Percentiles rank a stretch among this genome's conserved stretches.
Conservation (phyloP, 2,888 invertebrate species). For the Phania funesta region DNA sequence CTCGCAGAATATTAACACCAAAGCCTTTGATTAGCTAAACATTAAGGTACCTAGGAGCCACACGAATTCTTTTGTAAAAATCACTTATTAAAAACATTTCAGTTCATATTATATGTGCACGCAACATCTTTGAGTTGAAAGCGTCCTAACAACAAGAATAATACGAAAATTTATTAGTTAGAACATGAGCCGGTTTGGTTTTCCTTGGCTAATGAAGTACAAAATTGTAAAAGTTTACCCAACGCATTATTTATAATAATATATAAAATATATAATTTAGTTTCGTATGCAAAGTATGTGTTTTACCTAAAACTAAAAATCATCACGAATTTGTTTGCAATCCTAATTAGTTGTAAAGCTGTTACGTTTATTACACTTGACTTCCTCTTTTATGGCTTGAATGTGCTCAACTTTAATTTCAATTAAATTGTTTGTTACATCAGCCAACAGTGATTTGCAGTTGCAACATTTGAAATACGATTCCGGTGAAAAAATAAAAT, state of each 20-base stretch:
- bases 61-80: no score
- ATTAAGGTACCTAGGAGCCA: no score
- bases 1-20: no score
- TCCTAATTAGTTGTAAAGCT: conserved; percentile 40
- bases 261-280: not conserved
- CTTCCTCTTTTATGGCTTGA: conserved; percentile 26
- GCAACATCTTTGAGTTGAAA: no score
- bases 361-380: conserved; percentile 41
- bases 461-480: not conserved
- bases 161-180: no score
- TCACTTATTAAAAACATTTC: no score
- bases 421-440: conserved; percentile 7
- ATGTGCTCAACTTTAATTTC: conserved; percentile 17
- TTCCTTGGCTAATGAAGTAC: not conserved
- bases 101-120: no score
- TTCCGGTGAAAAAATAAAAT: not conserved
- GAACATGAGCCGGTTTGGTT: no score
- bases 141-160: no score
- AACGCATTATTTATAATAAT: not conserved
- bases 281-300: not conserved
- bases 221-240: not conserved
- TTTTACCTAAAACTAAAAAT: not conserved
- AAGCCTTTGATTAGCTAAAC: no score
- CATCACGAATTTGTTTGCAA: not conserved
- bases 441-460: not conserved